These are phyloP conservation scores for Cassiopea andromeda DNA, from an alignment of 30 jellyfish, hydroid and myxozoan species.

Conservation along the genomic window DNA sequence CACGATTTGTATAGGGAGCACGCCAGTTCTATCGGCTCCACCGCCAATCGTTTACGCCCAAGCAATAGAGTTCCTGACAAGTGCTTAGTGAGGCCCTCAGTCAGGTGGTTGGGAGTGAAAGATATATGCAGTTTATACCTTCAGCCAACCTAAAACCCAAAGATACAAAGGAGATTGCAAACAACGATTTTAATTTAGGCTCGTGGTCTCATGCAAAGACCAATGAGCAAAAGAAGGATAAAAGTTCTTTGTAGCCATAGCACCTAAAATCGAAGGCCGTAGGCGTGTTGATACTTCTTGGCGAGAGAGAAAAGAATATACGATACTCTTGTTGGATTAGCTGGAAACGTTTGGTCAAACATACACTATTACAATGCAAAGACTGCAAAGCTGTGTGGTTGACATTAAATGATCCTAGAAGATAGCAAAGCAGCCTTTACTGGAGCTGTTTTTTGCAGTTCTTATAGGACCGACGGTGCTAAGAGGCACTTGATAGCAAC, in stretches of 20 bases:
- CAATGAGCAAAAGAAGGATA: background rate
- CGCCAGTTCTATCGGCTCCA: too few species aligned
- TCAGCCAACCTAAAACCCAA: background rate
- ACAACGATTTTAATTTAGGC: conserved; percentile 13
- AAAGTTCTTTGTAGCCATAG: conserved; percentile 20
- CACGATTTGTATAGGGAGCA: too few species aligned
- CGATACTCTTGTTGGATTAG: conserved; percentile 27
- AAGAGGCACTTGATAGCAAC: too few species aligned
- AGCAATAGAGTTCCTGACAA: too few species aligned
- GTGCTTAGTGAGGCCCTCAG: too few species aligned
- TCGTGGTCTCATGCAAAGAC: background rate
- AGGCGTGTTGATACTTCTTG: conserved; percentile 10
- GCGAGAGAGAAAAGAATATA: background rate
- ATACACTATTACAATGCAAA: background rate
- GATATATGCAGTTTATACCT: too few species aligned
- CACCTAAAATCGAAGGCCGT: conserved; percentile 10
- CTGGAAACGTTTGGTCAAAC: background rate
- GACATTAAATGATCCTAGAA: background rate
- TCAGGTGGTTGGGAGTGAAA: too few species aligned
- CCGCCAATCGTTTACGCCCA: too few species aligned
- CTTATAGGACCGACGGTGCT: too few species aligned
- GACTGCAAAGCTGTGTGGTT: conserved; percentile 1
- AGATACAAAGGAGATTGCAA: background rate
- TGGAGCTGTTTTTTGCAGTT: too few species aligned
- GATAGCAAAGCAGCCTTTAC: background rate